Conservation (phyloP, 2,888 invertebrate species). For the Cremastinae sp. region DNA sequence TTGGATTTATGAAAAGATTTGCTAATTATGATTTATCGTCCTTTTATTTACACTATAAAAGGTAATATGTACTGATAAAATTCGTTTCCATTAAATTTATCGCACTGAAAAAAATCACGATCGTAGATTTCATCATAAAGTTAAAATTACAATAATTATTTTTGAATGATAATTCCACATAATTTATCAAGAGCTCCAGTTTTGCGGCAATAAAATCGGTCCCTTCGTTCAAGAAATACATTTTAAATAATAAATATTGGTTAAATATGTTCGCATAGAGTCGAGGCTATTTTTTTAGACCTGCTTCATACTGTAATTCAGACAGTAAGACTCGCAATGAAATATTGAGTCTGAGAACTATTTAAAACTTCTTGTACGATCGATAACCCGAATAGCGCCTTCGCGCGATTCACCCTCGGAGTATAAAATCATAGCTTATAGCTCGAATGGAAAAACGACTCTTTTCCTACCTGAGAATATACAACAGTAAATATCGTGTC, state of each 20-base stretch:
- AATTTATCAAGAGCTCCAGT: too few relatives aligned
- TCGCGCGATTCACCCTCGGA: conserved; percentile 36
- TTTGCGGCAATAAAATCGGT: too few relatives aligned
- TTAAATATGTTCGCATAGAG: not conserved
- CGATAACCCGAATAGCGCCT: conserved; percentile 49
- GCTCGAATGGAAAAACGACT: not conserved
- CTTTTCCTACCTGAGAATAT: too few relatives aligned
- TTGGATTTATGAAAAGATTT: conserved; percentile 33
- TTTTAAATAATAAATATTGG: conserved; percentile 9
- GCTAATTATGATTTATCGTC: conserved; percentile 39
- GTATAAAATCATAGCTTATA: conserved; percentile 11
- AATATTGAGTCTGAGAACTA: conserved; percentile 50
- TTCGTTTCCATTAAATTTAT: not conserved
- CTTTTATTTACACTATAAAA: conserved; percentile 27
- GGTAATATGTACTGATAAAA: not conserved
- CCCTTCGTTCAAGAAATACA: not conserved
- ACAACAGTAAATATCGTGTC: too few relatives aligned
- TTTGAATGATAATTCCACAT: too few relatives aligned
- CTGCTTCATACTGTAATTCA: conserved; percentile 16
- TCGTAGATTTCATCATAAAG: not conserved
- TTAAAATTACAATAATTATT: too few relatives aligned
- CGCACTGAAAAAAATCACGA: conserved; percentile 5
- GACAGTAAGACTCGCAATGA: conserved; percentile 27
- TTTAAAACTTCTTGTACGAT: conserved; percentile 51
- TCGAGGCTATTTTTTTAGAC: conserved; percentile 21